Base-by-base conservation (phyloP, 2,113 vertebrate genomes). In the Aegypius monachus region DNA sequence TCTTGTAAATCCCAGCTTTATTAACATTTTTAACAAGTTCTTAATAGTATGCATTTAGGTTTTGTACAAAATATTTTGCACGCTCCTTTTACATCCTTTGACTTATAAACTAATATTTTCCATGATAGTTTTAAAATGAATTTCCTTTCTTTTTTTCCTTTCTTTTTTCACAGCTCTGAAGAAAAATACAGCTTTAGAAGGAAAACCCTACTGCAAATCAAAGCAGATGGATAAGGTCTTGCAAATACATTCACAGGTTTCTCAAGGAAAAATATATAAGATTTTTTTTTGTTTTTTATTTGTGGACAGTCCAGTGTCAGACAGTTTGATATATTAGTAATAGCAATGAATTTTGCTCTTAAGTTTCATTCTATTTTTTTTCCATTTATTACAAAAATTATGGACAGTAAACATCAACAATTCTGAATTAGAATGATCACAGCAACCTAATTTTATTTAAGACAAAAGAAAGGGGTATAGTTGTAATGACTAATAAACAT, bases 271-370 rank as follows among this genome's bases (percentile, higher is more conserved):
- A 59, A 36, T 25, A 29, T 20, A 13, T 11, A n/a, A 14, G 5
- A 0, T 0, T 7, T 58, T 31, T 18, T 45, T 45, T 47, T 12
- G 23, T 25, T 20, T 61, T 70, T 47, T 13, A 40, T 9, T 26
- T 66, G 2, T 17, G 20, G 16, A 27, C 7, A 55, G 18, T 87
- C 10, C 6, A 78, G 16, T 29, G n/a, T 62, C 4, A 86, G 65
- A 52, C 4, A 47, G 4, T 36, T 45, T 1, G 3, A 31, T 68
- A 22, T 34, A 34, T 53, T 22, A 68, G 13, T 43, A 80, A 53
- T 20, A 83, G 0, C 23, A 90, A 31, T 40, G 14, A 65, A 6
- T 31, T 67, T 40, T 66, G 7, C 3, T 56, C 23, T 72, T 55
- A 36, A 38, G 18, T 48, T 80, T 58, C 29, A n/a, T 67, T 55